These are phyloP conservation scores for Alitta virens DNA, from an alignment of 2,888 invertebrate genomes.

Conservation along the genomic window DNA sequence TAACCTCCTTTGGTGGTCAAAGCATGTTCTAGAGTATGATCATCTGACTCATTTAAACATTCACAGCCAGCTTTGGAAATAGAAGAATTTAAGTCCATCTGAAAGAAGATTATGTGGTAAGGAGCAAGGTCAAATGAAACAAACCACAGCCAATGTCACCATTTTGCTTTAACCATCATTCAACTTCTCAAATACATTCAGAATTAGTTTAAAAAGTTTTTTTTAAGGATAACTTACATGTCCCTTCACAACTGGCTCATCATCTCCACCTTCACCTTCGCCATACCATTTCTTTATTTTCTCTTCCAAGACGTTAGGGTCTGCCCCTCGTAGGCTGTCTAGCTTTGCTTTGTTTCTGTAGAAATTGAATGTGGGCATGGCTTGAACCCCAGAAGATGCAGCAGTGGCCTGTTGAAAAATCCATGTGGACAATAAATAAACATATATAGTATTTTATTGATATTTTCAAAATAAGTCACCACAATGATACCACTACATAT, in stretches of 20 bases:
- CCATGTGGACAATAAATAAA: neutral
- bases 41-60: conserved; percentile 93
- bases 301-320: conserved; percentile 75
- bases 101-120: conserved; percentile 53
- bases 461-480: no score
- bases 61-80: conserved; percentile 88
- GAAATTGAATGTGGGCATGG: conserved; percentile 98
- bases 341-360: conserved; percentile 71
- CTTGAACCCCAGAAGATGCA: conserved; percentile 80
- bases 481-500: no score
- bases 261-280: conserved; percentile 39
- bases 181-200: no score
- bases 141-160: no score
- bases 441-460: neutral
- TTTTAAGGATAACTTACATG: conserved; percentile 40
- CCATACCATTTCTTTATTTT: conserved; percentile 76
- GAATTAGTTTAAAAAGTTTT: no score
- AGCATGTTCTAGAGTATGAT: conserved; percentile 75
- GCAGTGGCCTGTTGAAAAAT: conserved; percentile 69
- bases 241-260: conserved; percentile 44
- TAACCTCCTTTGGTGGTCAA: conserved; percentile 53
- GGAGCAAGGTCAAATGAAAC: no score
- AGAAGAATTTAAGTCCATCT: conserved; percentile 87
- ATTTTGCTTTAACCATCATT: no score
- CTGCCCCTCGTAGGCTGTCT: conserved; percentile 84